Conservation (phyloP, 2,113 vertebrate genomes). For the Corynorhinus townsendii region DNA sequence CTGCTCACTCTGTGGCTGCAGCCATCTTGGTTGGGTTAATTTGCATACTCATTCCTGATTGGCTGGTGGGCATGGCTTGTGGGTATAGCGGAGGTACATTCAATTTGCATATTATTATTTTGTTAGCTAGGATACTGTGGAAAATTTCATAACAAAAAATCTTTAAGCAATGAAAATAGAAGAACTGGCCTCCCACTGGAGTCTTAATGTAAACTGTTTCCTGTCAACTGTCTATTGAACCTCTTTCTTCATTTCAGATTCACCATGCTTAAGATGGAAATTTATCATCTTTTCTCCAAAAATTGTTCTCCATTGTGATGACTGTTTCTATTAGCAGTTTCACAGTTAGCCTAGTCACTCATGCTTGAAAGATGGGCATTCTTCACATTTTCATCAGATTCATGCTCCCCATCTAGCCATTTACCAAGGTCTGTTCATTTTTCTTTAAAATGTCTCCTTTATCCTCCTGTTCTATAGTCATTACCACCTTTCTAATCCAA, state of each 20-base stretch:
- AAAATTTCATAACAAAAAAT: background rate
- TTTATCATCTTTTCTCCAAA: background rate
- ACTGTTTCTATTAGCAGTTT: background rate
- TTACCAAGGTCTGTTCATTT: constrained; percentile 10
- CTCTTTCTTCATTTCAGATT: background rate
- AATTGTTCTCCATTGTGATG: background rate
- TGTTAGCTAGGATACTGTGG: background rate
- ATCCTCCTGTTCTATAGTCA: constrained; percentile 10
- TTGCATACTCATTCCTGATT: too few species aligned
- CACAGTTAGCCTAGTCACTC: background rate
- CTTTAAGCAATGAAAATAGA: background rate
- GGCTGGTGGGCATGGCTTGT: too few species aligned
- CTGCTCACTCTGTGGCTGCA: too few species aligned
- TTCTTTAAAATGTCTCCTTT: constrained; percentile 23
- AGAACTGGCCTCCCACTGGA: background rate
- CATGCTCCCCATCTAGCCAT: background rate
- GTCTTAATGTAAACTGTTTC: background rate
- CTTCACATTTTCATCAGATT: constrained; percentile 16
- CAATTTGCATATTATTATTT: too few species aligned
- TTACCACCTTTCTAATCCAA: background rate
- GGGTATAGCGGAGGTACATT: too few species aligned
- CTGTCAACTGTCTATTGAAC: background rate
- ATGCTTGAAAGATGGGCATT: background rate
- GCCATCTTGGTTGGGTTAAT: too few species aligned
- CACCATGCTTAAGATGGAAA: background rate